Conservation (phyloP, 1,140 invertebrate genomes). For the Cydia amplana region DNA sequence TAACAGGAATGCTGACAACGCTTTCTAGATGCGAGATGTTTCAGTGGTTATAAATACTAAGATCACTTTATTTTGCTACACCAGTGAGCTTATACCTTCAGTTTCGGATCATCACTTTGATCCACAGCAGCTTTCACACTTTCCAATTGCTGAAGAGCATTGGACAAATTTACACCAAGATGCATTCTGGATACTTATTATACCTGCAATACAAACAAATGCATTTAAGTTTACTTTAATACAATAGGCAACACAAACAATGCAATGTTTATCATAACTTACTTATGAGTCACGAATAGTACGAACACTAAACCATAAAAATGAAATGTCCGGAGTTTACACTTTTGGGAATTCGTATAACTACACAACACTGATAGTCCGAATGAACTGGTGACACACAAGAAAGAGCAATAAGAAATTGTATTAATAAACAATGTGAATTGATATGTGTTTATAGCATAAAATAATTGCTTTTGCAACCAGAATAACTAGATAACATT, state of each 20-base stretch:
- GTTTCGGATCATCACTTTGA: slow-evolving; percentile 86
- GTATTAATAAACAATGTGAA: background rate
- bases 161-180: slow-evolving; percentile 82
- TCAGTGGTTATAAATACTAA: too few species aligned
- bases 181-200: slow-evolving; percentile 53
- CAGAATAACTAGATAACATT: too few species aligned
- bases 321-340: background rate
- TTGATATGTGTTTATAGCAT: background rate
- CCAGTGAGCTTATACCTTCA: slow-evolving; percentile 75
- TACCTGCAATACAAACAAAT: background rate
- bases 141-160: slow-evolving; percentile 88
- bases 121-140: slow-evolving; percentile 88
- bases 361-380: too few species aligned
- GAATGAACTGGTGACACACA: background rate
- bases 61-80: background rate
- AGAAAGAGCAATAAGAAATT: background rate
- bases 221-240: background rate
- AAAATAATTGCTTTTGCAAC: background rate
- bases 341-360: background rate
- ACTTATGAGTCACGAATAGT: background rate
- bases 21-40: too few species aligned
- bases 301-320: background rate
- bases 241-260: background rate
- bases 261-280: background rate
- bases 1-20: too few species aligned